Evolutionary conservation across 2,113 vertebrate species (phyloP).

Genomic region (Aspiorhynchus laticeps): DNA sequence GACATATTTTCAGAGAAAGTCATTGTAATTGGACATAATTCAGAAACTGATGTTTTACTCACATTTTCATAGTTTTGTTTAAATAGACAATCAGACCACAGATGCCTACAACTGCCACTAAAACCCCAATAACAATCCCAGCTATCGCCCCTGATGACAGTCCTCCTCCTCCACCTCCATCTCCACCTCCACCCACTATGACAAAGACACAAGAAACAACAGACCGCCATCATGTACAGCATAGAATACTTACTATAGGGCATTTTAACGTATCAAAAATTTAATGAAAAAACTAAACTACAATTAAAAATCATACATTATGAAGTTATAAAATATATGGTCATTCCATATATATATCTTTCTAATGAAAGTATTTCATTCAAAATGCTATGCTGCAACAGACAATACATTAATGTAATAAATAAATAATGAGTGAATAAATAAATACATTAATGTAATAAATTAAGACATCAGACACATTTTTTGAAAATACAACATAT

Average conservation of each 20-base stretch:
- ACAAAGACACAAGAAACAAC: slow-evolving; percentile 30
- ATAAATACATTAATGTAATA: too few species aligned
- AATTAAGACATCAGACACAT: not conserved
- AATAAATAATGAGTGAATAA: too few species aligned
- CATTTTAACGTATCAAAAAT: not conserved
- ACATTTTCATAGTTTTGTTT: slow-evolving; percentile 28
- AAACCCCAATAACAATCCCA: slow-evolving; percentile 51
- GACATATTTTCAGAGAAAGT: not conserved
- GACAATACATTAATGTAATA: not conserved
- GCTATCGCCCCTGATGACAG: slow-evolving; percentile 33
- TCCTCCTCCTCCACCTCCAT: not conserved
- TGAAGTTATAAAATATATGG: not conserved
- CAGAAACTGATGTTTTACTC: not conserved
- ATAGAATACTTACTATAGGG: not conserved
- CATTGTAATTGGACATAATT: not conserved
- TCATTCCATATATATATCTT: not conserved
- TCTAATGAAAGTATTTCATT: not conserved
- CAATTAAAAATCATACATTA: not conserved
- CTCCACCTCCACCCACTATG: not conserved
- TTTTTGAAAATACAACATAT: not conserved
- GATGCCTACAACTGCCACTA: slow-evolving; percentile 30
- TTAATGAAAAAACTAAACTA: not conserved
- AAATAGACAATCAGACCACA: slow-evolving; percentile 14
- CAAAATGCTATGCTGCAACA: not conserved
- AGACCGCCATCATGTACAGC: not conserved